Evolutionary conservation across 2,797 vertebrate species (phyloP).

Genomic region (Pygocentrus nattereri): DNA sequence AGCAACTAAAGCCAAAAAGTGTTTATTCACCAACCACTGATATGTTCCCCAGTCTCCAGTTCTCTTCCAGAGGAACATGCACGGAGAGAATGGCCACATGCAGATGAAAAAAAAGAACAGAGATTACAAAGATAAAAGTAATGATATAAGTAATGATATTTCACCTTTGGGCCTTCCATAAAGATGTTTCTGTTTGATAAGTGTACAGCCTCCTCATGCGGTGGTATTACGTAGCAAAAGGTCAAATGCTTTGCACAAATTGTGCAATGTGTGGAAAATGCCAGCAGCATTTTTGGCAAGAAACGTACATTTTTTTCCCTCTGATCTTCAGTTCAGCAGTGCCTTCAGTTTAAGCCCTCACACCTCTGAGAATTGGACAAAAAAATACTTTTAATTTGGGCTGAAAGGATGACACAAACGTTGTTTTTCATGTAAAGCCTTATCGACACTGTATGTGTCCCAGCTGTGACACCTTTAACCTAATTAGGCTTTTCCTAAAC

Average conservation of each 20-base stretch:
- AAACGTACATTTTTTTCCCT: neutral
- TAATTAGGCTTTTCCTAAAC: neutral
- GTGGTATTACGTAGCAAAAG: conserved; percentile 11
- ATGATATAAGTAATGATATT: neutral
- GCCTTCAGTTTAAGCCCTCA: neutral
- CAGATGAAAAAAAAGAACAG: neutral
- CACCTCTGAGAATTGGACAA: conserved; percentile 9
- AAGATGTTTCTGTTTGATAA: conserved; percentile 13
- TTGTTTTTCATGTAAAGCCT: neutral
- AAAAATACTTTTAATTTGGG: conserved; percentile 30
- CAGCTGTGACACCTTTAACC: neutral
- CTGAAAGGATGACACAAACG: neutral
- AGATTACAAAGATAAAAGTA: conserved; percentile 18
- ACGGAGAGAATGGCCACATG: neutral
- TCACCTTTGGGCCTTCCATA: conserved; percentile 25
- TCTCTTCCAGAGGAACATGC: neutral
- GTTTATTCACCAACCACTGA: neutral
- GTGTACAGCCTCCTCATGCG: neutral
- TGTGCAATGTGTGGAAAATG: conserved; percentile 25
- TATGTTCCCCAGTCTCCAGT: neutral
- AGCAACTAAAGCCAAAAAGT: neutral
- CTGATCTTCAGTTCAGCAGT: neutral
- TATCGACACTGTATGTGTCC: neutral
- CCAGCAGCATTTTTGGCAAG: neutral
- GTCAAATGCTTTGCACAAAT: conserved; percentile 24